A percentile compares a stretch with the other conserved stretches of the same genome.
Evolutionary conservation across 2,797 vertebrate species (phyloP).

Genomic region (Platyrinchus mystaceus): DNA sequence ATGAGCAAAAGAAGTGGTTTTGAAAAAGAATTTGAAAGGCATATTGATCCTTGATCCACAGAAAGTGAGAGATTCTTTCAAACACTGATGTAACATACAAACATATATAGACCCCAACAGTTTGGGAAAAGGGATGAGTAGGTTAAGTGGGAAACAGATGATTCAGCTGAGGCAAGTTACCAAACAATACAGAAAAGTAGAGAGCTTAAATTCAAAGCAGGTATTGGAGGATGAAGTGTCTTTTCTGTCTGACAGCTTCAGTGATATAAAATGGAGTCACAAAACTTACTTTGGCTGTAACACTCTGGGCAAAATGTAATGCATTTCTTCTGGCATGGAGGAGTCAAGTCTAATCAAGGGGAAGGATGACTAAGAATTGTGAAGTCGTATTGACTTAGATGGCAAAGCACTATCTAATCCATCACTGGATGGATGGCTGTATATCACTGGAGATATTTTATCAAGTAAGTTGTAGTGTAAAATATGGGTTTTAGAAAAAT

Average conservation of each 20-base stretch:
- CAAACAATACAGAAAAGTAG: not conserved
- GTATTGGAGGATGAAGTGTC: not conserved
- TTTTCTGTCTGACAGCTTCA: not conserved
- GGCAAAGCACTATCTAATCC: not conserved
- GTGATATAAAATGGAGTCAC: not conserved
- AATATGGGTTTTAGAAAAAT: not conserved
- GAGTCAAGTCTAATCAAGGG: not conserved
- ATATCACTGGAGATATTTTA: not conserved
- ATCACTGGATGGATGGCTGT: not conserved
- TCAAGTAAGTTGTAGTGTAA: not conserved
- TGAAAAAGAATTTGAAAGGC: not conserved
- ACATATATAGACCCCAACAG: not conserved
- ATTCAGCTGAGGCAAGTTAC: not conserved
- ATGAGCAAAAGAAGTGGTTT: not conserved
- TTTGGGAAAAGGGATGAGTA: not conserved
- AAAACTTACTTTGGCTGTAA: not conserved
- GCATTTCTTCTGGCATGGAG: not conserved
- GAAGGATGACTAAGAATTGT: not conserved
- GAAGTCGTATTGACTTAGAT: not conserved
- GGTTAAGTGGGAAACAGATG: not conserved
- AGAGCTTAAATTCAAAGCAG: not conserved
- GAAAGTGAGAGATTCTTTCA: not conserved
- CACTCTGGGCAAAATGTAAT: not conserved
- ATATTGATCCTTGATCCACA: not conserved
- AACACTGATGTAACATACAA: not conserved